These are phyloP conservation scores for Erebia ligea DNA, from an alignment of 2,888 invertebrate species.

Conservation along the genomic window DNA sequence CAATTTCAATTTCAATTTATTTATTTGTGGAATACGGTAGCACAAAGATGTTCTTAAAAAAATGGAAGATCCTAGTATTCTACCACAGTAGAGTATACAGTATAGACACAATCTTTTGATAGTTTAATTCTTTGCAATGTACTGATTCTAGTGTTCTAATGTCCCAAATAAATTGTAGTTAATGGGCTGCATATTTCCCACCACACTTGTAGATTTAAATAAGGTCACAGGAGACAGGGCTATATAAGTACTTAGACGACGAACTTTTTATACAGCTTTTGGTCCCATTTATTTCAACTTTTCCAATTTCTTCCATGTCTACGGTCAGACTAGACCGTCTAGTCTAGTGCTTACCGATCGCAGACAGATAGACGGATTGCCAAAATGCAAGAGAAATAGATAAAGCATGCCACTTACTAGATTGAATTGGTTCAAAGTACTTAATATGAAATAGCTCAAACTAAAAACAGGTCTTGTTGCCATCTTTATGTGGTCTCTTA, in stretches of 20 bases:
- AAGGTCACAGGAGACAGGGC: too few species aligned
- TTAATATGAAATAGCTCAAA: neutral
- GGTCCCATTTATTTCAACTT: neutral
- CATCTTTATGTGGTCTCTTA: too few species aligned
- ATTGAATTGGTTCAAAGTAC: neutral
- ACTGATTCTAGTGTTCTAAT: neutral
- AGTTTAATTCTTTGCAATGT: neutral
- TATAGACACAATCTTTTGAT: neutral
- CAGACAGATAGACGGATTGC: neutral
- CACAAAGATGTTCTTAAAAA: too few species aligned
- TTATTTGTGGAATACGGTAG: too few species aligned
- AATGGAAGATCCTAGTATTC: too few species aligned
- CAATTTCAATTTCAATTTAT: too few species aligned
- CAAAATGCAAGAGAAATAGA: constrained; percentile 6
- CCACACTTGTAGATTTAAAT: too few species aligned
- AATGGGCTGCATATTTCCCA: neutral
- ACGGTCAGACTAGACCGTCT: neutral
- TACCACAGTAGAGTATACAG: too few species aligned
- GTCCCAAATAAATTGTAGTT: neutral
- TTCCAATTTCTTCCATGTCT: constrained; percentile 1
- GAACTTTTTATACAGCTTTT: neutral
- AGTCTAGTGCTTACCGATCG: constrained; percentile 7
- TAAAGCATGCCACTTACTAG: neutral
- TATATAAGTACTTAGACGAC: too few species aligned
- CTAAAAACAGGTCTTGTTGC: too few species aligned